A percentile compares a stretch with the other conserved stretches of the same genome.
Conservation (phyloP, 2,888 invertebrate species). For the Byasa hedistus region DNA sequence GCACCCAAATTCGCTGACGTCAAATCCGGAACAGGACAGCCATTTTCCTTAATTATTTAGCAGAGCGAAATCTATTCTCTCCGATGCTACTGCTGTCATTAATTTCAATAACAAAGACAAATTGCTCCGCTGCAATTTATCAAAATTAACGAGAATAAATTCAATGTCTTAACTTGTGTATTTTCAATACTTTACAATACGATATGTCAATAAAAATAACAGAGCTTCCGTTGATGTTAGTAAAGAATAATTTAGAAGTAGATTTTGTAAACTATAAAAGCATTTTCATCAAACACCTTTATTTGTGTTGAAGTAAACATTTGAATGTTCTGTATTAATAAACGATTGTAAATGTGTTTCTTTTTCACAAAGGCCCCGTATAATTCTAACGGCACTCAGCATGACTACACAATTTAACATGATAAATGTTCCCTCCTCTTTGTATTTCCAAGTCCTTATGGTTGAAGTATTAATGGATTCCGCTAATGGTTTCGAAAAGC, state of each 20-base stretch:
- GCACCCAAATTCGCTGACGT: no score
- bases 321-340: no score
- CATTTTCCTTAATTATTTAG: conserved; percentile 1
- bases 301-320: no score
- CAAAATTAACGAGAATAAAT: background rate
- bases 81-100: background rate
- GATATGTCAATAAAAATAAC: no score
- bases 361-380: conserved; percentile 21
- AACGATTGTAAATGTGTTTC: conserved; percentile 16
- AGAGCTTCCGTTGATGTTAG: no score
- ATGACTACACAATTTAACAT: conserved; percentile 29
- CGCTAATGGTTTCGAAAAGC: conserved; percentile 28
- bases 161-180: background rate
- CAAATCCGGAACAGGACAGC: conserved; percentile 2
- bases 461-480: conserved; percentile 30
- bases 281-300: no score
- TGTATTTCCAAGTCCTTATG: conserved; percentile 28
- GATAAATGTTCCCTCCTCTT: conserved; percentile 28
- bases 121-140: background rate
- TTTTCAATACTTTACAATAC: no score
- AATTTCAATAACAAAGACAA: background rate
- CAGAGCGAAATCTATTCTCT: background rate
- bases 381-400: conserved; percentile 20
- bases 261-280: no score
- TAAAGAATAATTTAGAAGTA: no score